Percentiles rank a stretch among this genome's conserved stretches.
Evolutionary conservation across 1,140 invertebrate species (phyloP).

Genomic region (Cryptotermes secundus): DNA sequence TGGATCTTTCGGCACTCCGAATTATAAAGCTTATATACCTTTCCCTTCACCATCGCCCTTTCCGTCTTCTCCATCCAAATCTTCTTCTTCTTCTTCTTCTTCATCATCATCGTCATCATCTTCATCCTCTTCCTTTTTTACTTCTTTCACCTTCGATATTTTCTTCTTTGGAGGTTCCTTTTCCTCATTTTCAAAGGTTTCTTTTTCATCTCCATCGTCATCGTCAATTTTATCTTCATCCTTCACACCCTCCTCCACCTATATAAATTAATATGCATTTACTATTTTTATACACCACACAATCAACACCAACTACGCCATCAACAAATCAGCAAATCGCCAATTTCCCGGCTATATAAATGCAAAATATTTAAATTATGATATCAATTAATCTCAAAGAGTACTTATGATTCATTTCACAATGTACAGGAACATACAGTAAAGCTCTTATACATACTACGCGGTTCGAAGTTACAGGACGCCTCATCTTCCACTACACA

Average conservation of each 20-base stretch:
- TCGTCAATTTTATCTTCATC: neutral
- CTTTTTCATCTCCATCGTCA: constrained; percentile 17
- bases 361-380: neutral
- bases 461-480: neutral
- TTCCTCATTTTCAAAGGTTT: constrained; percentile 32
- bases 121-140: constrained; percentile 43
- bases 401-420: neutral
- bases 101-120: constrained; percentile 51
- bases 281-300: neutral
- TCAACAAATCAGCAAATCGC: neutral
- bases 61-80: constrained; percentile 35
- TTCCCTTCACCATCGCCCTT: constrained; percentile 34
- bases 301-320: neutral
- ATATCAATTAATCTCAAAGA: neutral
- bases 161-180: constrained; percentile 47
- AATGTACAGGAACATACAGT: neutral
- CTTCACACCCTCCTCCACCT: constrained; percentile 24
- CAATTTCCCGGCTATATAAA: neutral
- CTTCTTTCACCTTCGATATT: constrained; percentile 36
- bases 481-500: constrained; percentile 9
- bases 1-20: neutral
- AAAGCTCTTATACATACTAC: constrained; percentile 1
- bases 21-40: constrained; percentile 2
- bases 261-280: neutral
- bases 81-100: constrained; percentile 48